These are phyloP conservation scores for Pungitius pungitius DNA, from an alignment of 2,113 vertebrate genomes.

Conservation along the genomic window DNA sequence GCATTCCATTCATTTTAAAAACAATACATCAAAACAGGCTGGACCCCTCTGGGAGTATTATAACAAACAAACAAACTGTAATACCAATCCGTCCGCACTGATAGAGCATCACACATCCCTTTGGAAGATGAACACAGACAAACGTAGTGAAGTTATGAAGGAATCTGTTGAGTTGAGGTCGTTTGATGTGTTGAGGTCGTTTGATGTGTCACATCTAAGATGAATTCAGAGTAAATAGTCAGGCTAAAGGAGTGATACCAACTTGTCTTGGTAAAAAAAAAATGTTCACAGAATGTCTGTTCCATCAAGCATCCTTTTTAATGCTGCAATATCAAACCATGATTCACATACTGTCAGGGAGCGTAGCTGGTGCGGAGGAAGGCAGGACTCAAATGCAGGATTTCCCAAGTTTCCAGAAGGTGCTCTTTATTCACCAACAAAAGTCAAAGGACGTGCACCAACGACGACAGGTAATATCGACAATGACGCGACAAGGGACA, in stretches of 20 bases:
- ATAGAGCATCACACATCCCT: background rate
- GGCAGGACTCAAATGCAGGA: too few species aligned
- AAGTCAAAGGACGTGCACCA: too few species aligned
- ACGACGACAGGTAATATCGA: too few species aligned
- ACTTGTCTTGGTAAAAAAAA: background rate
- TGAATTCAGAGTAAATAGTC: conserved; percentile 35
- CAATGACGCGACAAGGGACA: too few species aligned
- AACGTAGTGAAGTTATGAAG: conserved; percentile 35
- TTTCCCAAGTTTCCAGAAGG: too few species aligned
- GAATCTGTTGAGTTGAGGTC: conserved; percentile 29
- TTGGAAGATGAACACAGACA: conserved; percentile 1
- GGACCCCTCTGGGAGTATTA: background rate
- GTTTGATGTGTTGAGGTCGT: conserved; percentile 55
- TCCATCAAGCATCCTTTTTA: background rate
- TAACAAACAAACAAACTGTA: conserved; percentile 3
- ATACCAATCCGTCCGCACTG: background rate
- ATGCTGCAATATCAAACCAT: conserved; percentile 11
- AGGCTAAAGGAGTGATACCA: conserved; percentile 7
- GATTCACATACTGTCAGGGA: conserved; percentile 30
- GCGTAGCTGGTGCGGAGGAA: too few species aligned
- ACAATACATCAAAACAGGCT: background rate
- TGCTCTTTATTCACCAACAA: too few species aligned
- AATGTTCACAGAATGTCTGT: conserved; percentile 16
- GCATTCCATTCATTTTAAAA: conserved; percentile 3
- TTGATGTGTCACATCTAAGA: conserved; percentile 54